Evolutionary conservation across 37 sponge, comb jelly and placozoan genomes (phyloP).

Genomic region (Halisarca cf. caerulea): DNA sequence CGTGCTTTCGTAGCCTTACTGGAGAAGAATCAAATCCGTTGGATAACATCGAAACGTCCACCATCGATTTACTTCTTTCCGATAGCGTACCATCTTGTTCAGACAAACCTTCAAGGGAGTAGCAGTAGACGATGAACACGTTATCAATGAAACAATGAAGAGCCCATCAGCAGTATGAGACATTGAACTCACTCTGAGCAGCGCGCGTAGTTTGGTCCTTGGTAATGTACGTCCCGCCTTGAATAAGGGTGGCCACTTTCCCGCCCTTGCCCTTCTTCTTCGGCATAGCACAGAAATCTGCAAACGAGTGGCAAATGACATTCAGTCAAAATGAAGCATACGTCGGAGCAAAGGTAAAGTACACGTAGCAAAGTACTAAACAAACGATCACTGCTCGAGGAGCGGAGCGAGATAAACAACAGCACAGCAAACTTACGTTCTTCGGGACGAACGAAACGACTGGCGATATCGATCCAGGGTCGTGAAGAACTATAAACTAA

Average conservation of each 20-base stretch:
- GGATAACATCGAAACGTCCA: not conserved
- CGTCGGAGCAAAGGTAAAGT: too few species aligned
- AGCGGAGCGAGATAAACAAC: too few species aligned
- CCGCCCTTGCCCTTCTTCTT: slow-evolving; percentile 1
- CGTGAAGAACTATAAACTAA: too few species aligned
- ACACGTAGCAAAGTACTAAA: too few species aligned
- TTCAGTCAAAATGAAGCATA: not conserved
- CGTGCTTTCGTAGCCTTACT: not conserved
- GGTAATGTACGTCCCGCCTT: slow-evolving; percentile 27
- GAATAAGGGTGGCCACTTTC: not conserved
- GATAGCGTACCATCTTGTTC: not conserved
- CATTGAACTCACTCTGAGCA: not conserved
- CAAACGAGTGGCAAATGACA: not conserved
- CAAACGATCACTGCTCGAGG: too few species aligned
- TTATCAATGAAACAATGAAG: too few species aligned
- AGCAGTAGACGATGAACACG: not conserved
- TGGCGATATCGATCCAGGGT: too few species aligned
- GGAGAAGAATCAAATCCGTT: not conserved
- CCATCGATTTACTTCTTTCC: not conserved
- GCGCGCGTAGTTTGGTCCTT: slow-evolving; percentile 11
- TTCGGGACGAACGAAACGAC: too few species aligned
- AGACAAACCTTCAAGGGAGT: not conserved
- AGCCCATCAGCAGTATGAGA: too few species aligned
- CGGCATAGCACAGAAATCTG: slow-evolving; percentile 9
- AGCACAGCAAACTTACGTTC: too few species aligned